These are phyloP conservation scores for Clepsis dumicolana DNA, from an alignment of 2,888 invertebrate species.

Conservation along the genomic window DNA sequence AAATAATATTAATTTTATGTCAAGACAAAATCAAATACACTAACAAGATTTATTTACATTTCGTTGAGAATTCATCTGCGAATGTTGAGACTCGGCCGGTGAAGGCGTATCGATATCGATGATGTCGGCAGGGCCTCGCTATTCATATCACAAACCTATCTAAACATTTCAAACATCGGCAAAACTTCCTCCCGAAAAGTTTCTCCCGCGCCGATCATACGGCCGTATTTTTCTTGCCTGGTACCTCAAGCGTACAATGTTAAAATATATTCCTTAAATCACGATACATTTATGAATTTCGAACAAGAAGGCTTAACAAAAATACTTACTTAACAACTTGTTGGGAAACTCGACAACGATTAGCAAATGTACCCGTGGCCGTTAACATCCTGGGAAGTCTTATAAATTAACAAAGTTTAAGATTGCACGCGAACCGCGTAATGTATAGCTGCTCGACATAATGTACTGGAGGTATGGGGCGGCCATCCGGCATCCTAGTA, in stretches of 20 bases:
- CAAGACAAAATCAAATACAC: background rate
- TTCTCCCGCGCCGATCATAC: constrained; percentile 63
- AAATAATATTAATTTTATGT: background rate
- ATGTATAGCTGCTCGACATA: constrained; percentile 46
- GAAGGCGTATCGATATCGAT: constrained; percentile 23
- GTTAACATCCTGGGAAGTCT: constrained; percentile 56
- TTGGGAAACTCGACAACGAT: constrained; percentile 63
- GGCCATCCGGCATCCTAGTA: constrained; percentile 78
- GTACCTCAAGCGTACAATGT: constrained; percentile 64
- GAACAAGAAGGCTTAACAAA: constrained; percentile 68
- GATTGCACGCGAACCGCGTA: constrained; percentile 45
- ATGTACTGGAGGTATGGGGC: constrained; percentile 53
- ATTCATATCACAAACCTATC: constrained; percentile 63
- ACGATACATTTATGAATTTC: constrained; percentile 72
- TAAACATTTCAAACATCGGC: constrained; percentile 62
- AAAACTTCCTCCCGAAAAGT: constrained; percentile 61
- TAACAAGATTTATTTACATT: constrained; percentile 31
- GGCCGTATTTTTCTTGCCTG: constrained; percentile 75
- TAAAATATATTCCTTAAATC: constrained; percentile 79
- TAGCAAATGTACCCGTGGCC: constrained; percentile 64
- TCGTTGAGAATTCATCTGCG: constrained; percentile 12
- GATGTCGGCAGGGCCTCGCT: constrained; percentile 17
- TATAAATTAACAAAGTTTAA: constrained; percentile 76
- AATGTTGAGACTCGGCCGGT: constrained; percentile 10
- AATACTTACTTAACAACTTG: constrained; percentile 72